Conservation (phyloP, 2,888 invertebrate genomes). For the Eristalinus aeneus region DNA sequence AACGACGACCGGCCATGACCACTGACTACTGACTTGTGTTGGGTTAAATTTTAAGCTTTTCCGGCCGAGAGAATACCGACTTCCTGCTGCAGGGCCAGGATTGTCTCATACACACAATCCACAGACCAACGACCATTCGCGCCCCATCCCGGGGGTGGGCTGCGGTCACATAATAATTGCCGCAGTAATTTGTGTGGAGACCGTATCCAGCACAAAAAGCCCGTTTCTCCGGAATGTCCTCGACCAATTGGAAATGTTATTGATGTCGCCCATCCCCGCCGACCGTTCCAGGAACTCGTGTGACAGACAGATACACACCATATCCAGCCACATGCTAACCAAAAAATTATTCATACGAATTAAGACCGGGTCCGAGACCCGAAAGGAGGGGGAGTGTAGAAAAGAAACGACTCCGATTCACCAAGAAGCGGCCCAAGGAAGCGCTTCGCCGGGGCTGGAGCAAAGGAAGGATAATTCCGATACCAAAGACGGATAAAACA, state of each 20-base stretch:
- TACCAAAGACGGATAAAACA: conserved; percentile 70
- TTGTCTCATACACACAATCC: conserved; percentile 28
- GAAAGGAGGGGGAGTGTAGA: background rate
- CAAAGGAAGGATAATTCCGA: conserved; percentile 71
- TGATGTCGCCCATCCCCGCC: conserved; percentile 42
- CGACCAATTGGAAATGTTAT: conserved; percentile 69
- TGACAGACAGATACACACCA: conserved; percentile 22
- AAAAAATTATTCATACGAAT: conserved; percentile 70
- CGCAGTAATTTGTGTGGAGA: conserved; percentile 68
- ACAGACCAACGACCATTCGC: background rate
- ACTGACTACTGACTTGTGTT: conserved; percentile 29
- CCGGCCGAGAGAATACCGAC: conserved; percentile 62
- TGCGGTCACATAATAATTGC: conserved; percentile 70
- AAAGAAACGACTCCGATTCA: conserved; percentile 4
- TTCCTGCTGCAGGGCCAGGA: conserved; percentile 62
- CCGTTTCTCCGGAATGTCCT: conserved; percentile 59
- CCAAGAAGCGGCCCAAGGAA: conserved; percentile 34
- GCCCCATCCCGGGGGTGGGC: conserved; percentile 2
- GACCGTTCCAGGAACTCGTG: conserved; percentile 13
- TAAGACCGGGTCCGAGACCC: conserved; percentile 57
- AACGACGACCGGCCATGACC: conserved; percentile 5
- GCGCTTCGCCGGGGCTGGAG: conserved; percentile 6
- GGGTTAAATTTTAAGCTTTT: conserved; percentile 68
- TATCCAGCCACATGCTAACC: conserved; percentile 31
- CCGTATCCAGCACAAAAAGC: conserved; percentile 56